phyloP scores from a whole-genome alignment of 2,888 invertebrate species.

The Harpagoxenus sublaevis region DNA sequence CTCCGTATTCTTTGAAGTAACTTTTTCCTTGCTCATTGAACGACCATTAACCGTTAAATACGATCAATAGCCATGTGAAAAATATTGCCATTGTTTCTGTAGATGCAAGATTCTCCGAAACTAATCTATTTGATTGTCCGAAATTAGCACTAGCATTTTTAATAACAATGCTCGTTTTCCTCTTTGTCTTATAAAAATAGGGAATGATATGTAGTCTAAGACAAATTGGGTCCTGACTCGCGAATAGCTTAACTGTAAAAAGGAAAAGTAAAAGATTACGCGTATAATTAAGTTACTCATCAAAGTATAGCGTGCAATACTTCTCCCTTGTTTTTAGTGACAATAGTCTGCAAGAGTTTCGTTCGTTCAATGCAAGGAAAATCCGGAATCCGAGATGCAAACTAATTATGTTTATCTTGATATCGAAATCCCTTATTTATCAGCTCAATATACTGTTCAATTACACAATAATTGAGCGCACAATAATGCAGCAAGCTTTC shows the following conservation, averaged over 20 bases:
- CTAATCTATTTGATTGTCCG: neutral
- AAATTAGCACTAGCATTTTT: slow-evolving; percentile 30
- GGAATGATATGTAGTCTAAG: neutral
- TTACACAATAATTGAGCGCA: slow-evolving; percentile 37
- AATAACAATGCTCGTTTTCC: slow-evolving; percentile 24
- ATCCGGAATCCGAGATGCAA: slow-evolving; percentile 45
- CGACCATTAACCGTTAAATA: slow-evolving; percentile 8
- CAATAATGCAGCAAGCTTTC: slow-evolving; percentile 69
- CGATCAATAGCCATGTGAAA: neutral
- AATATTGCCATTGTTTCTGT: slow-evolving; percentile 34
- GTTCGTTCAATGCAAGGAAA: slow-evolving; percentile 66
- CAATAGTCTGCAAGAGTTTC: slow-evolving; percentile 23
- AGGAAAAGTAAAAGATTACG: slow-evolving; percentile 7
- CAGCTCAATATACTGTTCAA: slow-evolving; percentile 30
- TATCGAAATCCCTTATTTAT: slow-evolving; percentile 20
- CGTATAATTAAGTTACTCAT: slow-evolving; percentile 28
- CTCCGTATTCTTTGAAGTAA: slow-evolving; percentile 50
- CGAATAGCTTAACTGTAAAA: slow-evolving; percentile 29
- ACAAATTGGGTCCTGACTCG: slow-evolving; percentile 3
- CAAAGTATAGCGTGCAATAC: slow-evolving; percentile 34
- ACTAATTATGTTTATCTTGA: slow-evolving; percentile 38
- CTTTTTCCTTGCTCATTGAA: slow-evolving; percentile 70
- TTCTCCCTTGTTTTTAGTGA: neutral
- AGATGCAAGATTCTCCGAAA: slow-evolving; percentile 16
- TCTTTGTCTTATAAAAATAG: slow-evolving; percentile 22